Evolutionary conservation across 2,888 invertebrate genomes (phyloP).

Genomic region (Philopedon plagiatum): DNA sequence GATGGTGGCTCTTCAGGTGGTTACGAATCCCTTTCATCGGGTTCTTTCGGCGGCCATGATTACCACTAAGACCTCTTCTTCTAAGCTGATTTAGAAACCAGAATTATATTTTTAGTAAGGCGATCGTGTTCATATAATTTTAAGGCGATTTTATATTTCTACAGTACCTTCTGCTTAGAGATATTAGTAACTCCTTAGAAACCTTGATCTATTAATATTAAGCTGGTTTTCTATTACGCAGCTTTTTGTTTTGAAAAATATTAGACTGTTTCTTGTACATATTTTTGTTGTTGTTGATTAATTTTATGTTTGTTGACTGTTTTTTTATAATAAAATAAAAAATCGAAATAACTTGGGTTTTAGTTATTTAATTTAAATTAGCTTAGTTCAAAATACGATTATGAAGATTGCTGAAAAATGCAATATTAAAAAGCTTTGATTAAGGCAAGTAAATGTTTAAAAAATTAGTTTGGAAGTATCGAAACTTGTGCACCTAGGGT

Average conservation of each 20-base stretch:
- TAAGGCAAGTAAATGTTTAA: no score
- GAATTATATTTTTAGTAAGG: slow-evolving; percentile 7
- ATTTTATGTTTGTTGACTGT: slow-evolving; percentile 48
- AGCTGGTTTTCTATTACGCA: background rate
- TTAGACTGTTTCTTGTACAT: slow-evolving; percentile 43
- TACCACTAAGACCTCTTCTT: slow-evolving; percentile 22
- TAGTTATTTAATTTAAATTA: no score
- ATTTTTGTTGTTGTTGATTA: slow-evolving; percentile 43
- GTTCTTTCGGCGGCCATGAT: slow-evolving; percentile 40
- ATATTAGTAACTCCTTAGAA: no score
- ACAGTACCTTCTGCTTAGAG: no score
- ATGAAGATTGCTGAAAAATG: no score
- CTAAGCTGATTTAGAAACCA: background rate
- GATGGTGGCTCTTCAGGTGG: slow-evolving; percentile 36
- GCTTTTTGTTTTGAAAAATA: slow-evolving; percentile 7
- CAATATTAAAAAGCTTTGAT: no score
- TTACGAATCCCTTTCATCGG: slow-evolving; percentile 38
- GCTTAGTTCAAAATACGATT: no score
- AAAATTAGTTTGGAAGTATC: no score
- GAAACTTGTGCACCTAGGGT: no score
- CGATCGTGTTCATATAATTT: no score
- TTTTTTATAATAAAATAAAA: slow-evolving; percentile 36
- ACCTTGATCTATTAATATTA: slow-evolving; percentile 3
- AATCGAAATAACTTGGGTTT: background rate
- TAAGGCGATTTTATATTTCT: no score